A percentile compares a stretch with the other conserved stretches of the same genome.
Evolutionary conservation across 2,113 vertebrate species (phyloP).

Genomic region (Daboia siamensis): DNA sequence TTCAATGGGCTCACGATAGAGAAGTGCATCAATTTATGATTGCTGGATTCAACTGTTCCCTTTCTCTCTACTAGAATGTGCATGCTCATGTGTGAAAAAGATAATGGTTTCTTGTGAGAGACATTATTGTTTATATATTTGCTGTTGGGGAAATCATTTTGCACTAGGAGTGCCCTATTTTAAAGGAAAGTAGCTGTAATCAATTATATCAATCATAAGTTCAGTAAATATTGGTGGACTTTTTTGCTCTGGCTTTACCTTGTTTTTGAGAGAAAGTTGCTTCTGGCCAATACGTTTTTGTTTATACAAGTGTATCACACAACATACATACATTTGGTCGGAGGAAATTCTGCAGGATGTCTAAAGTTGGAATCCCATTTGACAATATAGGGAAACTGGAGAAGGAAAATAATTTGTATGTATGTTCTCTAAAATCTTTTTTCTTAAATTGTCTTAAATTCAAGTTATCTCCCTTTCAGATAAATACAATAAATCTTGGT

Average conservation of each 20-base stretch:
- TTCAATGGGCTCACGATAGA: neutral
- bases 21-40: neutral
- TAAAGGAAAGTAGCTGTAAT: neutral
- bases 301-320: neutral
- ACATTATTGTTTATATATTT: neutral
- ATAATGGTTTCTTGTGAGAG: neutral
- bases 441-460: no score
- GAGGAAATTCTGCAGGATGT: no score
- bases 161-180: neutral
- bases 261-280: neutral
- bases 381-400: no score
- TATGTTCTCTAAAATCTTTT: no score
- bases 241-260: neutral
- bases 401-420: no score
- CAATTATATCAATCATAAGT: neutral
- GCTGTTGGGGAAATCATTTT: neutral
- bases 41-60: neutral
- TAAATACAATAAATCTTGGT: no score
- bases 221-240: neutral
- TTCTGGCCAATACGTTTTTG: neutral
- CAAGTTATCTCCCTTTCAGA: no score
- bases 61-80: neutral
- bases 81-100: neutral
- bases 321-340: neutral
- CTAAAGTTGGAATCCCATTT: no score